Percentiles rank a stretch among this genome's conserved stretches.
Evolutionary conservation across 2,113 vertebrate genomes (phyloP).

Genomic region (Oncorhynchus masou): DNA sequence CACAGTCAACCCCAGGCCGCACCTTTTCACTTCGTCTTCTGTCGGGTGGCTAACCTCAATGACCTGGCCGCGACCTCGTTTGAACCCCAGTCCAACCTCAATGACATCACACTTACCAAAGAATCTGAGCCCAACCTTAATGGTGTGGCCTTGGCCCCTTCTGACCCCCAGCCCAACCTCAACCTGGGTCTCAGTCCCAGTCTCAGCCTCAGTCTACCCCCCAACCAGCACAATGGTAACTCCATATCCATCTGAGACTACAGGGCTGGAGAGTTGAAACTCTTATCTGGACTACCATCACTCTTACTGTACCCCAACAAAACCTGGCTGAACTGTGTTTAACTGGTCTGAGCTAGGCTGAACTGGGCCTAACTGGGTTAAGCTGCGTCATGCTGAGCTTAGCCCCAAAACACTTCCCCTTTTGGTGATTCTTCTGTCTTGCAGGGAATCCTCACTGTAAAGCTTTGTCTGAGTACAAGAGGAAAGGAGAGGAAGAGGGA

Average conservation of each 20-base stretch:
- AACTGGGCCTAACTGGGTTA: constrained; percentile 12
- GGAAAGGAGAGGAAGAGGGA: constrained; percentile 49
- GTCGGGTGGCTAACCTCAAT: constrained; percentile 69
- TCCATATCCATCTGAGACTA: constrained; percentile 38
- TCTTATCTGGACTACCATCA: not conserved
- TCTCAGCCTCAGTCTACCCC: constrained; percentile 40
- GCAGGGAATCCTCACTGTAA: constrained; percentile 32
- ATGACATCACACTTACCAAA: constrained; percentile 14
- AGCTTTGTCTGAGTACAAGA: constrained; percentile 20
- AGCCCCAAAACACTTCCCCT: constrained; percentile 31
- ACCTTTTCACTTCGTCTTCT: constrained; percentile 90
- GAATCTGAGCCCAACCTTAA: constrained; percentile 32
- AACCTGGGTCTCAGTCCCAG: constrained; percentile 13
- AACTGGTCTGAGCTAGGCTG: constrained; percentile 2
- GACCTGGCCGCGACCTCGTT: not conserved
- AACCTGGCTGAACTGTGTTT: constrained; percentile 2
- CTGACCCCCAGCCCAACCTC: constrained; percentile 9
- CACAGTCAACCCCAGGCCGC: constrained; percentile 82
- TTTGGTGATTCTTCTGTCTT: constrained; percentile 30
- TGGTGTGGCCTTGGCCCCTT: constrained; percentile 1
- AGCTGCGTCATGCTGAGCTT: not conserved
- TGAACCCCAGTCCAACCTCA: constrained; percentile 19
- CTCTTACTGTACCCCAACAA: constrained; percentile 6
- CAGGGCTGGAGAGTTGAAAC: not conserved
- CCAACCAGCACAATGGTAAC: constrained; percentile 24